Percentiles rank a stretch among this genome's conserved stretches.
These are phyloP conservation scores for Cyphomyrus plagiostoma DNA, from an alignment of 2,113 vertebrate species.

Conservation along the genomic window DNA sequence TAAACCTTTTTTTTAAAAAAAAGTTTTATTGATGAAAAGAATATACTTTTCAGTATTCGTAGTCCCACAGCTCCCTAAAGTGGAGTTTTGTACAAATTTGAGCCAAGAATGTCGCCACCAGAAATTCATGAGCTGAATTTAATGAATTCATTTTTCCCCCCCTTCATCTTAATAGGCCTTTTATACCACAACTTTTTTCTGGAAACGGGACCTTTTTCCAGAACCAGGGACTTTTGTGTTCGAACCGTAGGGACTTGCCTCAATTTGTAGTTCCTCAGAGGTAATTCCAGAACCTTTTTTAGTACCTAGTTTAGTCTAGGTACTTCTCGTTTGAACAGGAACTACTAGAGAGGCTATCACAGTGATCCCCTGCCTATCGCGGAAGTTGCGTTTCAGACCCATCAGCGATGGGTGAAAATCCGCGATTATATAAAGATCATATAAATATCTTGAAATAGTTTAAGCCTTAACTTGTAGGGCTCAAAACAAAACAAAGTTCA, in stretches of 20 bases:
- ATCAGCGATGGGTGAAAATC: no score
- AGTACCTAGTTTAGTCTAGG: neutral
- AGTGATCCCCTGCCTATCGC: no score
- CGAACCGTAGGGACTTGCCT: neutral
- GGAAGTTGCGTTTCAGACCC: no score
- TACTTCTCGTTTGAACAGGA: neutral
- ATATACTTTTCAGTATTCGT: neutral
- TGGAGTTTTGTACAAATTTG: neutral
- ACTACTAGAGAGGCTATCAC: neutral
- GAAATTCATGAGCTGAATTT: neutral
- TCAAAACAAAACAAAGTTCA: no score
- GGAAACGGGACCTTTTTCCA: neutral
- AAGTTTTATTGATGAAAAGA: neutral
- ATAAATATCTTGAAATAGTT: no score
- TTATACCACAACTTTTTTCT: neutral
- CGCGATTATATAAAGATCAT: no score
- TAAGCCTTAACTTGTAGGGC: no score
- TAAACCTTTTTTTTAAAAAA: neutral
- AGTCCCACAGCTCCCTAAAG: neutral
- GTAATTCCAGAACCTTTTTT: neutral
- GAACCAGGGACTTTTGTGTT: neutral
- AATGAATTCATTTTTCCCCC: neutral
- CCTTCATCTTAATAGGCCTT: neutral
- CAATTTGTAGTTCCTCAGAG: neutral
- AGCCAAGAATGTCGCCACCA: neutral